Evolutionary conservation across 92 coral and sea anemone genomes (phyloP).

Genomic region (Paragorgia papillata): DNA sequence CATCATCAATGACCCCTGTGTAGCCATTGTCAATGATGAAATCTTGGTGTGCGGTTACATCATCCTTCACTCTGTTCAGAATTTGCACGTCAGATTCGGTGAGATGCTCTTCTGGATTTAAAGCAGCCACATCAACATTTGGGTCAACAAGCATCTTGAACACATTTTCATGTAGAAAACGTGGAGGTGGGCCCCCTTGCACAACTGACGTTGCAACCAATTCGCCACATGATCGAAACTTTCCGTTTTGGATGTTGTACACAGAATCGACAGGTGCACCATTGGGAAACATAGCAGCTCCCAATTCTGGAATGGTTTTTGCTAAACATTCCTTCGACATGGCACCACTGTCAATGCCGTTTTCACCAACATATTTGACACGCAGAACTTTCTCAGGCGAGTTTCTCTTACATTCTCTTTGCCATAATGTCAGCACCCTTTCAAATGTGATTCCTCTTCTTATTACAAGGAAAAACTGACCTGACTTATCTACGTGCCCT

Average conservation of each 20-base stretch:
- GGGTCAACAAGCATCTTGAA: conserved; percentile 55
- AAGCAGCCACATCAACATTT: conserved; percentile 50
- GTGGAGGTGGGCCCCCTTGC: conserved; percentile 70
- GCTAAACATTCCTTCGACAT: conserved; percentile 55
- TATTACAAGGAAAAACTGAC: conserved; percentile 47
- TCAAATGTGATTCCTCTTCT: conserved; percentile 59
- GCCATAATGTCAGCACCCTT: conserved; percentile 61
- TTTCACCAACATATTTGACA: conserved; percentile 35
- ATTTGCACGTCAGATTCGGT: conserved; percentile 59
- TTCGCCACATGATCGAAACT: conserved; percentile 70
- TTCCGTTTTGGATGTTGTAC: conserved; percentile 62
- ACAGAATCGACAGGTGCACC: conserved; percentile 66
- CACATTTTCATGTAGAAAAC: conserved; percentile 58
- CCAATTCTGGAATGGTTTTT: conserved; percentile 50
- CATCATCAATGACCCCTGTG: conserved; percentile 60
- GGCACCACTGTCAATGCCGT: conserved; percentile 35
- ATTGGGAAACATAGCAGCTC: conserved; percentile 56
- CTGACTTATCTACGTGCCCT: conserved; percentile 49
- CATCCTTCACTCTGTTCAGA: conserved; percentile 56
- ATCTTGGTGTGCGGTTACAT: conserved; percentile 68
- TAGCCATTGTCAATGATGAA: conserved; percentile 56
- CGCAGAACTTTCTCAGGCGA: conserved; percentile 22
- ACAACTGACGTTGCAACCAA: conserved; percentile 65
- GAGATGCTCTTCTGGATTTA: conserved; percentile 61
- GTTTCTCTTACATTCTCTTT: conserved; percentile 49